Base-by-base conservation (phyloP, 1,140 invertebrate genomes). In the Saccostrea echinata region DNA sequence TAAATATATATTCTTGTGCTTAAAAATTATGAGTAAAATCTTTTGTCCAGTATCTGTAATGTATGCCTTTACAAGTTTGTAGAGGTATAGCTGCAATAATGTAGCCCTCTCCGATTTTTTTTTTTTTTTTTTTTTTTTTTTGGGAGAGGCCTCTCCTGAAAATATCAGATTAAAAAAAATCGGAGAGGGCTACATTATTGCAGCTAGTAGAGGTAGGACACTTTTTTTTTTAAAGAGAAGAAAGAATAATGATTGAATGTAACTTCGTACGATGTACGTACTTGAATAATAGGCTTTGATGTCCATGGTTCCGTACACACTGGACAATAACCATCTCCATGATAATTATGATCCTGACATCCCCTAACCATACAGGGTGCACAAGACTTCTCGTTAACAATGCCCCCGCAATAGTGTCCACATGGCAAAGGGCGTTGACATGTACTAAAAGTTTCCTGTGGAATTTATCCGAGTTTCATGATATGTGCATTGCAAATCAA, bases 341-440 rank as follows among this genome's bases (percentile, higher is more conserved):
- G 27, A 33, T 76, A 27, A 76, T 13, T 9, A 24, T 71, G 64
- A 13, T 12, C 11, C 27, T 76, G 24, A 12, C 68, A 76, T 16
- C 68, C 68, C 12, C 30, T 33, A 1, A 76, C 11, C 84, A 99
- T 95, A 94, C 98, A 99, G 0, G 98, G 98, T 89, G 99, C 95
- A 93, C 98, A 99, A 30, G 95, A 95, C 3, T 95, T 95, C 95
- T 99, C 98, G 88, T 97, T 97, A 18, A 96, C 95, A 11, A 99
- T 97, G 4, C 98, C 98, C 1, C 98, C 97, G 94, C 99, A 99
- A 88, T 97, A 95, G 94, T 99, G 99, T 0, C 98, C 98, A 94
- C 99, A 99, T 0, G 96, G 92, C 84, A 98, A 96, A 16, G 97
- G 96, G 90, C 97, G 97, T 3, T 95, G 96, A 94, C 98, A 99